Percentiles rank a stretch among this genome's conserved stretches.
These are phyloP conservation scores for Benthosema pterotum DNA, from an alignment of 2,797 vertebrate species.

Conservation along the genomic window DNA sequence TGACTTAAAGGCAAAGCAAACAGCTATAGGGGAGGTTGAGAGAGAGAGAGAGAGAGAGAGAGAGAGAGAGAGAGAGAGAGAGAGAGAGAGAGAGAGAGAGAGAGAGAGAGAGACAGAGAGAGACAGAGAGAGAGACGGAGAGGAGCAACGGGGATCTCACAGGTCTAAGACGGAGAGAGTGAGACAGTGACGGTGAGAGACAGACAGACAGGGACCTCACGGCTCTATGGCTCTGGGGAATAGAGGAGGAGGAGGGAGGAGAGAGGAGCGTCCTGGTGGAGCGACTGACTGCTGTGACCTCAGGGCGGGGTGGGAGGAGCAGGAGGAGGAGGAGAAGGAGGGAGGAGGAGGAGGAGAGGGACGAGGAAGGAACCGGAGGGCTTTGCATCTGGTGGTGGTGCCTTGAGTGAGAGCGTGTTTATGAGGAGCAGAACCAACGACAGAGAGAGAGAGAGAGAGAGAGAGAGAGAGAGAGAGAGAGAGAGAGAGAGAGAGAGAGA, in stretches of 20 bases:
- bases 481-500: background rate
- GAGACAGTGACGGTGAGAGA: slow-evolving; percentile 7
- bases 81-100: no score
- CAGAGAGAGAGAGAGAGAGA: slow-evolving; percentile 15
- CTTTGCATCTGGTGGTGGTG: slow-evolving; percentile 61
- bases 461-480: slow-evolving; percentile 9
- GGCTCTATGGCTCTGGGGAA: slow-evolving; percentile 69
- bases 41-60: slow-evolving; percentile 6
- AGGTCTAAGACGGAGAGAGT: slow-evolving; percentile 64
- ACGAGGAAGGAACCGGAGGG: slow-evolving; percentile 63
- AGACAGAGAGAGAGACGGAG: background rate
- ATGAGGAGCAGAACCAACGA: slow-evolving; percentile 26
- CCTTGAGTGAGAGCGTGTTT: slow-evolving; percentile 54
- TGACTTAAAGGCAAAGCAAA: slow-evolving; percentile 3
- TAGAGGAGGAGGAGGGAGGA: slow-evolving; percentile 66
- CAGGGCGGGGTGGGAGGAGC: slow-evolving; percentile 32
- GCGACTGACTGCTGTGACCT: slow-evolving; percentile 61
- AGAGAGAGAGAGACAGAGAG: background rate
- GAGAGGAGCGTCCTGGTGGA: slow-evolving; percentile 62
- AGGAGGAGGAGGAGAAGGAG: slow-evolving; percentile 43
- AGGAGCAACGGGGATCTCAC: slow-evolving; percentile 38
- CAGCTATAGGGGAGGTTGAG: slow-evolving; percentile 21
- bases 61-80: no score
- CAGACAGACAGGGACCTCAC: slow-evolving; percentile 38
- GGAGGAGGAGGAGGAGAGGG: slow-evolving; percentile 56